These are phyloP conservation scores for Dryadula phaetusa DNA, from an alignment of 2,888 invertebrate species.

Conservation along the genomic window DNA sequence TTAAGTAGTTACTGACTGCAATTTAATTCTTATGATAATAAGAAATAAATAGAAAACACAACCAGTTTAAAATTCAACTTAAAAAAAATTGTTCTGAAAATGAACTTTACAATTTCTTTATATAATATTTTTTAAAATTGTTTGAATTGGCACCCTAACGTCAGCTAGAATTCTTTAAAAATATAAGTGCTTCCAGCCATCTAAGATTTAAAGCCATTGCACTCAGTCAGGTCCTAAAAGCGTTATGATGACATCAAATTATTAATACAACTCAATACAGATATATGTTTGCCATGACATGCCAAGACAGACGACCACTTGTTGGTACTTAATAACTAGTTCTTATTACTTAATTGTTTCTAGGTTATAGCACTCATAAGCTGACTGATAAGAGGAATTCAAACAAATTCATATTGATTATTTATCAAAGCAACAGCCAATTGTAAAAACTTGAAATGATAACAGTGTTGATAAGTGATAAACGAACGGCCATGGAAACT, in stretches of 20 bases:
- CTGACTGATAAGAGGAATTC: constrained; percentile 29
- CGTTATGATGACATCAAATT: too few species aligned
- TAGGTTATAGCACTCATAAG: constrained; percentile 36
- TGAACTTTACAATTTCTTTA: too few species aligned
- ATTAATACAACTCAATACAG: too few species aligned
- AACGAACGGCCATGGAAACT: constrained; percentile 50
- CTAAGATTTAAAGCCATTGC: too few species aligned
- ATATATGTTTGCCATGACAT: not conserved
- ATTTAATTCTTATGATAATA: too few species aligned
- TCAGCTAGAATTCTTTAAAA: too few species aligned
- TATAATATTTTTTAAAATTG: too few species aligned
- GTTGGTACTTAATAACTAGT: not conserved
- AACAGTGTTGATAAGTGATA: constrained; percentile 47
- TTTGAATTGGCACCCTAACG: too few species aligned
- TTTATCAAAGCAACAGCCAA: constrained; percentile 44
- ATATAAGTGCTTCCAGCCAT: too few species aligned
- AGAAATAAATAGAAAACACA: too few species aligned
- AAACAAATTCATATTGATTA: constrained; percentile 42
- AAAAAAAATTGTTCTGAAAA: too few species aligned
- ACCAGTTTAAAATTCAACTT: too few species aligned
- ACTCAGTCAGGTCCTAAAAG: not conserved
- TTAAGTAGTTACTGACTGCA: not conserved
- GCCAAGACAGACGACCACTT: not conserved
- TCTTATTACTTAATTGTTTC: constrained; percentile 24
- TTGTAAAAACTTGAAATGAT: constrained; percentile 47